Evolutionary conservation across 2,113 vertebrate genomes (phyloP), one percentile per base, ranked within the genome.

Genomic region (Cyprinus carpio): DNA sequence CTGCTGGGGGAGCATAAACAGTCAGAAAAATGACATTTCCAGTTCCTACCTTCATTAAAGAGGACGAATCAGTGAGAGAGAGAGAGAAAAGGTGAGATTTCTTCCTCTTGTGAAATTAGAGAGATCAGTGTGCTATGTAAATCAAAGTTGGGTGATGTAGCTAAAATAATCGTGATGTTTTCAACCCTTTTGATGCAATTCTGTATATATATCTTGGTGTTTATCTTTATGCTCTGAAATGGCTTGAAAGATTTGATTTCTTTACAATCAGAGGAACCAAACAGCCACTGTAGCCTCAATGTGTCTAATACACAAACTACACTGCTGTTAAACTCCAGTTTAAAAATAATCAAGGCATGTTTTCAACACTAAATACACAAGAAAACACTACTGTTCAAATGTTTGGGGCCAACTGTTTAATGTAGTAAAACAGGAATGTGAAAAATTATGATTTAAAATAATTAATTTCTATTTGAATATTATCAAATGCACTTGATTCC

Each of bases 251-350:
- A 6, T 5, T 5, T 67, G 64, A 67, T 49, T 13, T 75, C 12
- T 75, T 49, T 75, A 27, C n/a, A 40, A 75, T 43, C 31, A 72
- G 34, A 40, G 34, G 69, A 72, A 43, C 69, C 69, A 43, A 72
- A 74, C 72, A 49, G 40, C 8, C 31, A 23, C 0, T 37, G 67
- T 31, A 71, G 67, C 72, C 72, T 75, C 37, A 75, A 75, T 75
- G 8, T 49, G 40, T 75, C 40, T 8, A 49, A 75, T 6, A 27
- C 29, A 31, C 15, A 31, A 67, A 67, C 15, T 34, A 67, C 16
- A 65, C 25, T 6, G 37, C 23, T 13, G 10, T n/a, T 23, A n/a
- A 46, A 6, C 6, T 13, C 16, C 8, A 72, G 11, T 25, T 75
- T 75, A 49, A 75, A 75, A 75, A 75, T 27, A 49, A 5, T 71